Percentiles rank a stretch among this genome's conserved stretches.
Evolutionary conservation across 2,888 invertebrate genomes (phyloP).

Genomic region (Dendrolimus houi): DNA sequence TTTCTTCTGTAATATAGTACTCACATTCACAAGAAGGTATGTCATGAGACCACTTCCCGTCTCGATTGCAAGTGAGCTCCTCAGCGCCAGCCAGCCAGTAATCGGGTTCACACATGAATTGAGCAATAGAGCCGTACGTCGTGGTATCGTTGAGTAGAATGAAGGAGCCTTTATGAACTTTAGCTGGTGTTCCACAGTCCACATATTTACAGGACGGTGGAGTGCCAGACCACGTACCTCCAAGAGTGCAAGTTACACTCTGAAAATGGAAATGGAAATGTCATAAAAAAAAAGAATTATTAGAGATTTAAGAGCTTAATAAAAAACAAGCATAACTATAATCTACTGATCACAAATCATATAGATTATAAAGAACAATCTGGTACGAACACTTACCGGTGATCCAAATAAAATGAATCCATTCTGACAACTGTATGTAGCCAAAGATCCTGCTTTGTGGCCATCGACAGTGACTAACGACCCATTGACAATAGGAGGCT

Average conservation of each 20-base stretch:
- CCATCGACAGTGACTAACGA: constrained; percentile 83
- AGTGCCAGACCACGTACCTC: constrained; percentile 89
- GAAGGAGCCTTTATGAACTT: constrained; percentile 85
- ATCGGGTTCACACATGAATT: constrained; percentile 88
- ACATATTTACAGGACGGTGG: constrained; percentile 90
- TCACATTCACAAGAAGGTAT: constrained; percentile 91
- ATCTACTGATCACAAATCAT: too few relatives aligned
- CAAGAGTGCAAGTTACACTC: constrained; percentile 89
- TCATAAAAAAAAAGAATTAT: constrained; percentile 1
- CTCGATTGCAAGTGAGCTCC: constrained; percentile 83
- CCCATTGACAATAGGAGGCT: constrained; percentile 86
- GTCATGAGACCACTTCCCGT: constrained; percentile 92
- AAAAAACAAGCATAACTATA: too few relatives aligned
- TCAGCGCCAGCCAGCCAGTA: constrained; percentile 89
- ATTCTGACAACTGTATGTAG: constrained; percentile 86
- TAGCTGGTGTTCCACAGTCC: constrained; percentile 89
- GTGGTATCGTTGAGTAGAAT: constrained; percentile 86
- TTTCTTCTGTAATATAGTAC: constrained; percentile 19
- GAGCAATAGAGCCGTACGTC: constrained; percentile 85
- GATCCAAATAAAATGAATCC: constrained; percentile 91
- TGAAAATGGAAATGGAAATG: constrained; percentile 35
- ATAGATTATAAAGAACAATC: too few relatives aligned
- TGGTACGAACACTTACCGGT: constrained; percentile 72
- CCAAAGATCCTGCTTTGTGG: constrained; percentile 86
- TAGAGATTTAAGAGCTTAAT: too few relatives aligned